These are phyloP conservation scores for Dolichallabes microphthalmus DNA, from an alignment of 2,113 vertebrate genomes.

Conservation along the genomic window DNA sequence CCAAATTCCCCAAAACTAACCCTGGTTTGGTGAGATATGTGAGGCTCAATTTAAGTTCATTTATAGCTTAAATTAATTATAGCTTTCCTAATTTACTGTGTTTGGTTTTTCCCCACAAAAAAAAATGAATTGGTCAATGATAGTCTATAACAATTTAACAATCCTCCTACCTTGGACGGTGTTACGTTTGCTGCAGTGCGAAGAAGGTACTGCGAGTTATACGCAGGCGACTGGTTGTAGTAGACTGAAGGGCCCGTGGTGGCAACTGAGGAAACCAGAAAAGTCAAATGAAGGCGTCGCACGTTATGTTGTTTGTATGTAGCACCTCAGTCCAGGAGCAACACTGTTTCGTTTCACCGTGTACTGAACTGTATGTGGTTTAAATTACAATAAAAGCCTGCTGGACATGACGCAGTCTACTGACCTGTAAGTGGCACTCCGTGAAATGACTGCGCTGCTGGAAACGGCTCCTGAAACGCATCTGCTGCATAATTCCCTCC, in stretches of 20 bases:
- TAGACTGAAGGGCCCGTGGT: slow-evolving; percentile 87
- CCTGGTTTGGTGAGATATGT: not conserved
- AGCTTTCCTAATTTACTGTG: not conserved
- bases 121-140: too few species aligned
- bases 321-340: too few species aligned
- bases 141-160: too few species aligned
- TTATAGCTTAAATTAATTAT: not conserved
- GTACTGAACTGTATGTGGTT: too few species aligned
- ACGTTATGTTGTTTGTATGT: too few species aligned
- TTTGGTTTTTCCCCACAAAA: not conserved
- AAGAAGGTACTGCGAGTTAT: slow-evolving; percentile 93
- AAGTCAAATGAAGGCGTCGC: not conserved
- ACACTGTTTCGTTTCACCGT: too few species aligned
- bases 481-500: slow-evolving; percentile 83
- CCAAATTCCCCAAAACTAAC: not conserved
- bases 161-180: slow-evolving; percentile 85
- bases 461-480: slow-evolving; percentile 79
- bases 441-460: slow-evolving; percentile 83
- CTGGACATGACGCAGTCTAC: not conserved
- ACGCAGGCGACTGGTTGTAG: slow-evolving; percentile 91
- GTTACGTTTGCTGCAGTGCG: slow-evolving; percentile 89
- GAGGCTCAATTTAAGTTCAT: not conserved
- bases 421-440: slow-evolving; percentile 88
- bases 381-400: too few species aligned
- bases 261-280: slow-evolving; percentile 73